Evolutionary conservation across 2,797 vertebrate species (phyloP).

Genomic region (Propithecus deckenii): DNA sequence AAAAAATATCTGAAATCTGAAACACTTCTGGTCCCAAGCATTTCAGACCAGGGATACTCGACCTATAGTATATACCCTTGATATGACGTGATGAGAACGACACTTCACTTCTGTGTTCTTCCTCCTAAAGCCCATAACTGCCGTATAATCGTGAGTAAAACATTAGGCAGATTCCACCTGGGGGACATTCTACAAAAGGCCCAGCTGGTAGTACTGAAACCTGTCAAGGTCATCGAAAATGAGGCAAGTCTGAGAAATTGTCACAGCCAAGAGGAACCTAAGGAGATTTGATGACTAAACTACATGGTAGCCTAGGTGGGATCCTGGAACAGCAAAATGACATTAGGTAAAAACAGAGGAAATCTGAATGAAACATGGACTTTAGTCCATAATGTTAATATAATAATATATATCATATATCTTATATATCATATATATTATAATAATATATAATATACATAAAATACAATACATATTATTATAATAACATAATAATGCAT

Average conservation of each 20-base stretch:
- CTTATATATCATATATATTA: too few relatives aligned
- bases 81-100: not conserved
- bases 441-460: too few relatives aligned
- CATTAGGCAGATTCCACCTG: not conserved
- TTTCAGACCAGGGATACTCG: not conserved
- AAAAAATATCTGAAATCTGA: not conserved
- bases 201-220: not conserved
- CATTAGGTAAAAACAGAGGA: not conserved
- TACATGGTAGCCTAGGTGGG: not conserved
- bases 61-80: not conserved
- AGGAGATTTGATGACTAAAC: not conserved
- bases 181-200: not conserved
- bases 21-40: not conserved
- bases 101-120: not conserved
- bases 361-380: not conserved
- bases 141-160: not conserved
- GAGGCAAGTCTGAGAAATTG: not conserved
- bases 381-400: not conserved
- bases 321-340: not conserved
- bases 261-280: not conserved
- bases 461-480: too few relatives aligned
- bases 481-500: not conserved
- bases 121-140: not conserved
- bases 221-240: not conserved
- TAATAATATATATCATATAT: too few relatives aligned